Base-by-base conservation (phyloP, 2,113 vertebrate species). In the Scopus umbretta region DNA sequence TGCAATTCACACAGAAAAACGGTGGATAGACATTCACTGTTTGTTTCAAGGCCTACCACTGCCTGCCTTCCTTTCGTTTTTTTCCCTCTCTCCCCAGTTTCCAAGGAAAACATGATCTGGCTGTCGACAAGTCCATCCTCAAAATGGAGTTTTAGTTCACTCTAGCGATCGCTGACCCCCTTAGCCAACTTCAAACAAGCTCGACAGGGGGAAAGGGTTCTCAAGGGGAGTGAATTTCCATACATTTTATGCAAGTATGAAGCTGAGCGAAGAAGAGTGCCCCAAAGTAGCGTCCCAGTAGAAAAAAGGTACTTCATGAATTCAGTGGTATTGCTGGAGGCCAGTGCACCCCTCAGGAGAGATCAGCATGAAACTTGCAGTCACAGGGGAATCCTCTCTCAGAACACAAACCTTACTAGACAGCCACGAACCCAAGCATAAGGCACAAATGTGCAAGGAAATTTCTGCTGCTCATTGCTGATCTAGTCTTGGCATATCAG, bases 361-460 rank as follows among this genome's bases (percentile, higher is more conserved):
- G 18, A 10, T 59, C 61, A 50, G 18, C 1, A 1, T 2, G 1
- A 52, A 59, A 52, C 27, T 30, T 23, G 29, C 58, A 7, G 34
- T 9, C 15, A 1, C 5, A 5, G 16, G 21, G 34, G 22, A 6
- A 61, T 47, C 62, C 42, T 40, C 58, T 80, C 52, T 32, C 34
- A 13, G 58, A 72, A 68, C 36, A 36, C 63, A 84, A 49, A 58
- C 47, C 32, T 52, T 32, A 22, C 26, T 8, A 29, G 47, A 42
- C 26, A 21, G 10, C n/a, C 43, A 14, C 18, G 21, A 62, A 7
- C 16, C 20, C 47, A 68, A 4, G 1, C 1, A 7, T 0, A 12
- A 36, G 40, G 55, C 67, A 66, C 12, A 42, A 5, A 34, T 1
- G 7, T 10, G 42, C 36, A 47, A 36, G 30, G 45, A 55, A 11